Percentiles rank a stretch among this genome's conserved stretches.
phyloP scores from a whole-genome alignment of 2,113 vertebrate species.

The Aramus guarauna region DNA sequence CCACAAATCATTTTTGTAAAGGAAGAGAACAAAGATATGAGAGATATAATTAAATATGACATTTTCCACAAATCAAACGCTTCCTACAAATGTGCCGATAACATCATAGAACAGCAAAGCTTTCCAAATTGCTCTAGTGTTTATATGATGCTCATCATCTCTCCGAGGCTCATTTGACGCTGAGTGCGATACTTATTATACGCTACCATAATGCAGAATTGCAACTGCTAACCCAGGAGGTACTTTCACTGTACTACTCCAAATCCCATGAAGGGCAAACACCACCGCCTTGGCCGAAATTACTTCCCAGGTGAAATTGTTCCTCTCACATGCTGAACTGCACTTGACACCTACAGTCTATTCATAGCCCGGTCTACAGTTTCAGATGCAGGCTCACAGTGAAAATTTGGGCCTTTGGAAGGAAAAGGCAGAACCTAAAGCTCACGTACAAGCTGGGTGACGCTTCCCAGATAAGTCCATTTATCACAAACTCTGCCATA shows the following conservation, averaged over 20 bases:
- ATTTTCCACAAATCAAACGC: slow-evolving; percentile 23
- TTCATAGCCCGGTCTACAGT: neutral
- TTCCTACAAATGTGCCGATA: neutral
- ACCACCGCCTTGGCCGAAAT: neutral
- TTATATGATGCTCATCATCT: neutral
- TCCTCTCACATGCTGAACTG: neutral
- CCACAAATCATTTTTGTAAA: neutral
- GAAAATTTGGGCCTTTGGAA: neutral
- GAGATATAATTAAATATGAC: slow-evolving; percentile 9
- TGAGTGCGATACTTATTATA: neutral
- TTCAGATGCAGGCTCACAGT: neutral
- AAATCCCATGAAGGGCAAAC: neutral
- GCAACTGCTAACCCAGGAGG: neutral
- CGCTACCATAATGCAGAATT: neutral
- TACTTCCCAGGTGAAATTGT: neutral
- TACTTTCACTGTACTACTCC: neutral
- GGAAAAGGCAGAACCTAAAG: neutral
- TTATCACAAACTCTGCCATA: neutral
- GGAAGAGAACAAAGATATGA: neutral
- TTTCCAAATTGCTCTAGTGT: neutral
- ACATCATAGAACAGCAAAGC: neutral
- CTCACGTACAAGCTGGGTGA: neutral
- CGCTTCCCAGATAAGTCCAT: neutral
- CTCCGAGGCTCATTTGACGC: neutral
- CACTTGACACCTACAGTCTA: neutral